Base-by-base conservation (phyloP, 2,797 vertebrate species). In the Epinephelus malabaricus region DNA sequence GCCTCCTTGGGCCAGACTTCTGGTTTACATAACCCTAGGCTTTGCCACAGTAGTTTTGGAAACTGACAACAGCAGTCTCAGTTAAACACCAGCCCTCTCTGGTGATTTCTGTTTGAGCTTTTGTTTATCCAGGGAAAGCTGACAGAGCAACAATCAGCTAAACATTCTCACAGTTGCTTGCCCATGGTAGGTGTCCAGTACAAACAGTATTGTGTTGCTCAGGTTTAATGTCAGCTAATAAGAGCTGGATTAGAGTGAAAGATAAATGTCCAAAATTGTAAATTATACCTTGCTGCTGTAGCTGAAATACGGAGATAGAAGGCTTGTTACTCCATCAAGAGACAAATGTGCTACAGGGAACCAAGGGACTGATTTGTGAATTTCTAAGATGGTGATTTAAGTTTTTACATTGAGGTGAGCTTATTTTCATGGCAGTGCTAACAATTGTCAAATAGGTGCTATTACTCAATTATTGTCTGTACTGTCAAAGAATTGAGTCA, bases 31-130 rank as follows among this genome's bases (percentile, higher is more conserved):
- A 47, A 78, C 34, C 25, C 7, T 0, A 69, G 25, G 71, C 49
- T 74, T 77, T 77, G 70, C 73, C 63, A 68, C 68, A 50, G 50
- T 66, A n/a, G 45, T 79, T 85, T 84, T 14, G 68, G 40, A 80
- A 74, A 56, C 47, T 23, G 45, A 73, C 75, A 68, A 19, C 77
- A 76, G 59, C 72, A 45, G 55, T 62, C 34, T 81, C 9, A 23
- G 70, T 65, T 63, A 23, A 72, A 83, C 63, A 67, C 19, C 64
- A 73, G 11, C 50, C 46, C 34, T 73, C 46, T 53, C 45, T 71
- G 56, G 69, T 49, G 56, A 71, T 72, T 81, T 51, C n/a, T 81
- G 5, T 68, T 76, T 11, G 64, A 67, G 68, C 61, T 73, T 73
- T 81, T 72, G 77, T 78, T 77, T 40, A 51, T 75, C 19, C 45